Evolutionary conservation across 2,113 vertebrate genomes (phyloP).

Genomic region (Holacanthus passer): DNA sequence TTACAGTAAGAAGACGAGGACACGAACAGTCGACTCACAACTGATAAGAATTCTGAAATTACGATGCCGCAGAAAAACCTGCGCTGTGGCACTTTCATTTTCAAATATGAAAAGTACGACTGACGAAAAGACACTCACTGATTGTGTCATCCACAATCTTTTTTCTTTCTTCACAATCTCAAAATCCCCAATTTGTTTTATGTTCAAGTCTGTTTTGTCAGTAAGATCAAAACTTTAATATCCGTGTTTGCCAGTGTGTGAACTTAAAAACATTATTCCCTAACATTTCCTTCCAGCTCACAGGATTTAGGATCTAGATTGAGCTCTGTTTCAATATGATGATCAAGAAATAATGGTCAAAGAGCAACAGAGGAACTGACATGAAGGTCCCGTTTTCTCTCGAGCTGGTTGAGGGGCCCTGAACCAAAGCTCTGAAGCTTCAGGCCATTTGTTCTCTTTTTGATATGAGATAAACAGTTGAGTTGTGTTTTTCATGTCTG

Average conservation of each 20-base stretch:
- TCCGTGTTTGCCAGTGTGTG: too few relatives aligned
- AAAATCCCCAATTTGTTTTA: background rate
- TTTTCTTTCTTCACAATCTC: background rate
- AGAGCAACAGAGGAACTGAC: background rate
- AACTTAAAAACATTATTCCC: background rate
- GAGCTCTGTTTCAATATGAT: background rate
- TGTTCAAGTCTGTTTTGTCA: background rate
- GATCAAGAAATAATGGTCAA: background rate
- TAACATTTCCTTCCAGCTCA: background rate
- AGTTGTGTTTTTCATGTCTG: background rate
- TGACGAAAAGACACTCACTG: background rate
- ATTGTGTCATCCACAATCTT: background rate
- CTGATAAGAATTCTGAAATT: background rate
- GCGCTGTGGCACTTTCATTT: too few relatives aligned
- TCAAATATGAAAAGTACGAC: background rate
- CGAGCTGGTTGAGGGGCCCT: background rate
- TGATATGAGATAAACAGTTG: background rate
- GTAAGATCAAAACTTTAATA: background rate
- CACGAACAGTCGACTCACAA: background rate
- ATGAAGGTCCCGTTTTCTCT: background rate
- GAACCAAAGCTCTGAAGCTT: background rate
- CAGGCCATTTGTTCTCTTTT: background rate
- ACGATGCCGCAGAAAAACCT: background rate
- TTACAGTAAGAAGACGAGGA: background rate
- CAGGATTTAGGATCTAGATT: background rate